A percentile compares a stretch with the other conserved stretches of the same genome.
phyloP scores from a whole-genome alignment of 2,888 invertebrate genomes.

The Rambutsinella grinnellia region DNA sequence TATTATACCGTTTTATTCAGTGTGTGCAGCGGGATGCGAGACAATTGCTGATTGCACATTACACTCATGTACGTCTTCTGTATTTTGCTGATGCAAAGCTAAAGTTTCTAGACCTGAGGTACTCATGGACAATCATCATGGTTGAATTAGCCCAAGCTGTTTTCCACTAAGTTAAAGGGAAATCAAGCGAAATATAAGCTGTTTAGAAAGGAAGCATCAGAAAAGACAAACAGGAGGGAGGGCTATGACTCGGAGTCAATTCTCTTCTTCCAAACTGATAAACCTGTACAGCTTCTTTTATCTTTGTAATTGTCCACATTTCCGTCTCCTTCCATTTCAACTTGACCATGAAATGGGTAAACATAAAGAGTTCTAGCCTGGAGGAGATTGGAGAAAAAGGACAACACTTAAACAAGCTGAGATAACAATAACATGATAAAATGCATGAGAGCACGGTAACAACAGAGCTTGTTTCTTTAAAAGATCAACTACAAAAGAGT shows the following conservation, averaged over 20 bases:
- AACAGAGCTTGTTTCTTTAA: too few species aligned
- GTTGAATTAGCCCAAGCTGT: constrained; percentile 51
- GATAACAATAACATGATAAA: neutral
- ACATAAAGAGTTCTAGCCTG: constrained; percentile 18
- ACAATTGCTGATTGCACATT: constrained; percentile 13
- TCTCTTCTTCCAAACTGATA: constrained; percentile 5
- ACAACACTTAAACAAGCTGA: neutral
- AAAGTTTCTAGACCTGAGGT: neutral
- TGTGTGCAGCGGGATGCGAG: constrained; percentile 16
- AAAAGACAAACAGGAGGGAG: neutral
- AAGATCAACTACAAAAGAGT: too few species aligned
- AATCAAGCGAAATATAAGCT: constrained; percentile 3
- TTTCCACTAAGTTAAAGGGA: constrained; percentile 54
- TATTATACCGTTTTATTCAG: constrained; percentile 32
- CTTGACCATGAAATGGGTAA: constrained; percentile 56
- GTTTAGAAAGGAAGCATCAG: constrained; percentile 7
- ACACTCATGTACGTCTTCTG: neutral
- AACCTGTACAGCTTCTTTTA: neutral
- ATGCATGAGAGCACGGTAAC: neutral
- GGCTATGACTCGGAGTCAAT: too few species aligned
- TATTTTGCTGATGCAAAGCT: neutral
- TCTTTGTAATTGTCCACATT: constrained; percentile 7
- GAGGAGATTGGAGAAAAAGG: constrained; percentile 8
- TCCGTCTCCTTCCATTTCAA: constrained; percentile 33
- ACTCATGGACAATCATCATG: constrained; percentile 31